Percentiles rank a stretch among this genome's conserved stretches.
phyloP scores from a whole-genome alignment of 2,888 invertebrate genomes.

The Tetranychus piercei region DNA sequence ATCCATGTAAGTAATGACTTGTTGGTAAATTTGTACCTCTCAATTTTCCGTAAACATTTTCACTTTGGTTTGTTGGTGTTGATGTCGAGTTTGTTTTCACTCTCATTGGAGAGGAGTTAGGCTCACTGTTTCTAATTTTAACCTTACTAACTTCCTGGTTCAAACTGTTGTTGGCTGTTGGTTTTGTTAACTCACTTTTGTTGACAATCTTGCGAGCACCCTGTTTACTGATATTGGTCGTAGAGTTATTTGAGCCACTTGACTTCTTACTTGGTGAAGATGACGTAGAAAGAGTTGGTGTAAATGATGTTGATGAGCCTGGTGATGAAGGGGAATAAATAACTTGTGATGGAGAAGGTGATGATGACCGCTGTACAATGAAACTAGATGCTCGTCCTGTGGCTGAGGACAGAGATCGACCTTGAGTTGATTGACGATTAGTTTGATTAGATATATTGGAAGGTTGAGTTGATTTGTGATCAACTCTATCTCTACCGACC shows the following conservation, averaged over 20 bases:
- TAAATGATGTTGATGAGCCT: conserved; percentile 7
- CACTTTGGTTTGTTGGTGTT: background rate
- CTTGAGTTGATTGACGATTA: background rate
- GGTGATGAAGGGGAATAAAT: background rate
- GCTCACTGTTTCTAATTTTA: background rate
- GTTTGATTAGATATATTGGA: background rate
- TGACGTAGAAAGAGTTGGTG: background rate
- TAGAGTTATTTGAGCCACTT: background rate
- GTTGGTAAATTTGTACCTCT: background rate
- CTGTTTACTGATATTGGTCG: background rate
- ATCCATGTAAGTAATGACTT: background rate
- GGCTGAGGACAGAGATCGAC: background rate
- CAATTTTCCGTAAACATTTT: background rate
- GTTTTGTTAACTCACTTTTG: background rate
- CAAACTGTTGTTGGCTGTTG: background rate
- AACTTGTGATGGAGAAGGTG: background rate
- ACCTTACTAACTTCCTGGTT: background rate
- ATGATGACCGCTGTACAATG: background rate
- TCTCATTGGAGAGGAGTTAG: background rate
- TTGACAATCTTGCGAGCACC: background rate
- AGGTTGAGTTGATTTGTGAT: background rate
- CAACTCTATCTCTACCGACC: background rate
- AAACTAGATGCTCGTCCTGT: background rate
- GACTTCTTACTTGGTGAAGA: background rate
- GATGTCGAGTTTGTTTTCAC: background rate